phyloP scores from a whole-genome alignment of 2,113 vertebrate species.

The Catagonus wagneri region DNA sequence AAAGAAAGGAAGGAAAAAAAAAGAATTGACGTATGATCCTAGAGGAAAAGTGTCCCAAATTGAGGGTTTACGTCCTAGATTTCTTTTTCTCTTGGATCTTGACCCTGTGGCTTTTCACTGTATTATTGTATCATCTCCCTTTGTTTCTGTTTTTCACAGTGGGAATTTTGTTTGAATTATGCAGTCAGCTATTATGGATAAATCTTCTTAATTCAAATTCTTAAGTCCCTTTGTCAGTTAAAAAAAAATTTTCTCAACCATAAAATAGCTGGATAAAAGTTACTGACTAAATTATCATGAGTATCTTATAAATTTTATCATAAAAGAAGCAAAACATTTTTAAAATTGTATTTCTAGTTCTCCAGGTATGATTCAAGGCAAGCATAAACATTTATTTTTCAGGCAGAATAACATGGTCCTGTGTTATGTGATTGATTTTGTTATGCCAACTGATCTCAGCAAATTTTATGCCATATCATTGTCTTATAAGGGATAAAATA shows the following conservation, averaged over 20 bases:
- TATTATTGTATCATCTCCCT: not conserved
- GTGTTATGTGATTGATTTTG: not conserved
- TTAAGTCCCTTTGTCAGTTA: not conserved
- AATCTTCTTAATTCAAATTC: not conserved
- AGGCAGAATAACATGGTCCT: not conserved
- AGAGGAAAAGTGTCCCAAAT: not conserved
- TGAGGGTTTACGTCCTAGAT: not conserved
- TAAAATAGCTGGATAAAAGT: not conserved
- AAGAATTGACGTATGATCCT: not conserved
- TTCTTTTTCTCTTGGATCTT: not conserved
- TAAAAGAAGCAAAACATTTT: conserved; percentile 22
- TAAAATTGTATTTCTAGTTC: conserved; percentile 11
- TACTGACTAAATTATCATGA: not conserved
- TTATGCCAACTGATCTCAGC: not conserved
- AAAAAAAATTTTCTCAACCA: not conserved
- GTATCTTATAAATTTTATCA: conserved; percentile 28
- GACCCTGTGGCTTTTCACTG: not conserved
- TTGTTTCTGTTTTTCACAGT: not conserved
- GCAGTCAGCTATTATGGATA: not conserved
- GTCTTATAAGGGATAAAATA: not conserved
- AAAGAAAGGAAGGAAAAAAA: too few relatives aligned
- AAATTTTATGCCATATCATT: not conserved
- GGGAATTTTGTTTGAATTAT: not conserved
- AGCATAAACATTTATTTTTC: conserved; percentile 25
- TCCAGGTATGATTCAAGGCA: not conserved